Percentiles rank a stretch among this genome's conserved stretches.
These are phyloP conservation scores for Abramis brama DNA, from an alignment of 2,113 vertebrate genomes.

Conservation along the genomic window DNA sequence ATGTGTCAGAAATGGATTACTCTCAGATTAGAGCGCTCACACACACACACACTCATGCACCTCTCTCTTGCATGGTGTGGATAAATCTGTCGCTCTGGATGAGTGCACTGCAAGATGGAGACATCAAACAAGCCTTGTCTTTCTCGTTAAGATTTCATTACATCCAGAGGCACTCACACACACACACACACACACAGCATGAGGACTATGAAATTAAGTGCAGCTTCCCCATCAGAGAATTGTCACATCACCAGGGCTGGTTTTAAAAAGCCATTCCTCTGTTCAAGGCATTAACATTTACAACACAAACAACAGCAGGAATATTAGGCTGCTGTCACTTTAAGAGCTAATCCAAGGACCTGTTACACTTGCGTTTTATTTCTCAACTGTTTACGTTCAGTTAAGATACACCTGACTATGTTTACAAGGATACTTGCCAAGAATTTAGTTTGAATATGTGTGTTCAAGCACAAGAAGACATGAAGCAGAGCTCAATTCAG, in stretches of 20 bases:
- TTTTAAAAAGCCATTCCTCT: background rate
- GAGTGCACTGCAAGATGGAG: slow-evolving; percentile 44
- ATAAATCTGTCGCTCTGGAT: slow-evolving; percentile 54
- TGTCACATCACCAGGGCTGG: background rate
- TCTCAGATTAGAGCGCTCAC: slow-evolving; percentile 75
- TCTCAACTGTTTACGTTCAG: too few species aligned
- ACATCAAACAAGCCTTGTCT: slow-evolving; percentile 50
- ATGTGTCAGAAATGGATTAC: slow-evolving; percentile 79
- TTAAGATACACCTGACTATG: too few species aligned
- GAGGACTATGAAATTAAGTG: slow-evolving; percentile 21
- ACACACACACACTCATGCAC: slow-evolving; percentile 29
- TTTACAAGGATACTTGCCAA: too few species aligned
- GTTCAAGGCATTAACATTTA: background rate
- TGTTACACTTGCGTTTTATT: too few species aligned
- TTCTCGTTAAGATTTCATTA: slow-evolving; percentile 49
- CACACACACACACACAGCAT: background rate
- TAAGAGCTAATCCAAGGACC: too few species aligned
- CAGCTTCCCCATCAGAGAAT: slow-evolving; percentile 25
- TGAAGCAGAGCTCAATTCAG: too few species aligned
- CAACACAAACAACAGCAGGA: too few species aligned
- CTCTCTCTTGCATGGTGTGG: slow-evolving; percentile 38
- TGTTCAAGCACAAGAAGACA: too few species aligned
- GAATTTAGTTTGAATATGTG: too few species aligned
- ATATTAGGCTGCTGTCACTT: too few species aligned
- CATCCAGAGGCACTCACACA: slow-evolving; percentile 1